Percentiles rank a stretch among this genome's conserved stretches.
Evolutionary conservation across 2,113 vertebrate species (phyloP).

Genomic region (Cercocebus atys): DNA sequence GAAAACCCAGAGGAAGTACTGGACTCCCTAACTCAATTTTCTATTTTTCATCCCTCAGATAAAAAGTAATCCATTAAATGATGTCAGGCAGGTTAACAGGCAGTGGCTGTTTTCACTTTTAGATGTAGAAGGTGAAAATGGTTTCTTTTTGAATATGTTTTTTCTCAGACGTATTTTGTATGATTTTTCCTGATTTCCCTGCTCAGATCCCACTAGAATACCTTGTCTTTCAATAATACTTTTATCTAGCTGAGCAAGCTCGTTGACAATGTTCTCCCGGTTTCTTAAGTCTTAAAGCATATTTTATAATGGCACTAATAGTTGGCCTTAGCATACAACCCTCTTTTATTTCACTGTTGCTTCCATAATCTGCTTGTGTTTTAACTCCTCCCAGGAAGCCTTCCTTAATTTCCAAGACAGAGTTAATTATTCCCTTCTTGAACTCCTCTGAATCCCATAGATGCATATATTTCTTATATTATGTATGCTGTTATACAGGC

Average conservation of each 20-base stretch:
- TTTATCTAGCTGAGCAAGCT: neutral
- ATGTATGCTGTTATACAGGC: neutral
- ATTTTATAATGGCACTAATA: neutral
- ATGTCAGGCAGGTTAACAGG: neutral
- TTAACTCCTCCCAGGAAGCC: neutral
- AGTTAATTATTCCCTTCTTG: neutral
- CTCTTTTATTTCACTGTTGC: neutral
- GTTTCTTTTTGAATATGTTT: neutral
- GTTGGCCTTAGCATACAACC: neutral
- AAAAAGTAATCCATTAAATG: neutral
- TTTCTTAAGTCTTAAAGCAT: neutral
- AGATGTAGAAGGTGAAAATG: neutral
- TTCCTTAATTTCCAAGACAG: neutral
- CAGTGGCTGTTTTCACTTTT: neutral
- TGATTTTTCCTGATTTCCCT: neutral
- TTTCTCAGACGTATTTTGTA: neutral
- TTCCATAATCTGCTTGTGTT: neutral
- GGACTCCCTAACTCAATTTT: neutral
- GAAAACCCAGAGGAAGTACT: neutral
- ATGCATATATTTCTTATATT: neutral
- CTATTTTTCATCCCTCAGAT: constrained; percentile 25
- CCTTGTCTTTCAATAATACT: neutral
- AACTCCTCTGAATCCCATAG: neutral
- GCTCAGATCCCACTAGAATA: neutral
- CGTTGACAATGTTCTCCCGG: neutral